Evolutionary conservation across 2,888 invertebrate species (phyloP).

Genomic region (Pseudococcus viburni): DNA sequence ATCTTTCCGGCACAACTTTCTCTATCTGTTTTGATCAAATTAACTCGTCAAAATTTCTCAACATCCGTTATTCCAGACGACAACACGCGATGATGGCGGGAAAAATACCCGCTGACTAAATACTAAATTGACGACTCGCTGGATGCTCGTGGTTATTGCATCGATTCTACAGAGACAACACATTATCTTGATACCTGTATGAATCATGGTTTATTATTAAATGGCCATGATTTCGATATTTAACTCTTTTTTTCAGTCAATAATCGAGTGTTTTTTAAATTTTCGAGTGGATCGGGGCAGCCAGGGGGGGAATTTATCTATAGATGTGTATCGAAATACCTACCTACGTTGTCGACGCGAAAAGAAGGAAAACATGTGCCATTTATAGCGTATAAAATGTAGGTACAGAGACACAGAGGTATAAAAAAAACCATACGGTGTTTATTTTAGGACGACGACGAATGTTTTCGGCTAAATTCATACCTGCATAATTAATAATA

Average conservation of each 20-base stretch:
- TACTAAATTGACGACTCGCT: neutral
- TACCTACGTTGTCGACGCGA: too few species aligned
- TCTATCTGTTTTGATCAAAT: neutral
- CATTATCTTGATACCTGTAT: too few species aligned
- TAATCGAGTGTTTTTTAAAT: too few species aligned
- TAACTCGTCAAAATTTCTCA: neutral
- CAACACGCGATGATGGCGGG: constrained; percentile 5
- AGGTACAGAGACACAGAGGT: neutral
- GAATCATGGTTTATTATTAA: too few species aligned
- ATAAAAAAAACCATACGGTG: neutral
- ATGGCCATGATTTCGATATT: too few species aligned
- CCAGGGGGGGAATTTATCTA: too few species aligned
- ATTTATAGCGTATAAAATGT: neutral
- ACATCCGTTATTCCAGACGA: constrained; percentile 16
- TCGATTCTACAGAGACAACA: neutral
- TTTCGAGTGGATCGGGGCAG: too few species aligned
- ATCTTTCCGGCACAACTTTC: neutral
- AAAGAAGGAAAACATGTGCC: too few species aligned
- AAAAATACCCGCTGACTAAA: neutral
- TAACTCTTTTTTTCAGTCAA: too few species aligned
- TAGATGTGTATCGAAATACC: too few species aligned
- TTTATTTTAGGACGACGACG: constrained; percentile 40
- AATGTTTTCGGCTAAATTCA: constrained; percentile 26
- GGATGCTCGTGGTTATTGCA: neutral
- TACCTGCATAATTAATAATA: constrained; percentile 35